phyloP scores from a whole-genome alignment of 2,113 vertebrate genomes.

The Apteryx owenii region DNA sequence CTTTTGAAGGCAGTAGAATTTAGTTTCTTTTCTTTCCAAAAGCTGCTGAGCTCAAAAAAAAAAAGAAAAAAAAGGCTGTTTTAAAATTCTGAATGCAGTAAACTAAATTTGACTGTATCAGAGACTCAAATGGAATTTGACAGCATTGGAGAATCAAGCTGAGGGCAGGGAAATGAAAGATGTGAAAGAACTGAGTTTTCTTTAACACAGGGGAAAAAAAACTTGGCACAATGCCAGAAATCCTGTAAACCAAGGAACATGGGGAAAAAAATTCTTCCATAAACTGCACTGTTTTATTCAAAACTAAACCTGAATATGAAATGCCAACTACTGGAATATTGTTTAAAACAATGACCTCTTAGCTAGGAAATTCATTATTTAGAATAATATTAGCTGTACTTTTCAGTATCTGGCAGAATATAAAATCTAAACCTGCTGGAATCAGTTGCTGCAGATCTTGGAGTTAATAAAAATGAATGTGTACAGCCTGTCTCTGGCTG shows the following conservation, averaged over 20 bases:
- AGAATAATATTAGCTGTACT: not conserved
- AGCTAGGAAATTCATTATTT: not conserved
- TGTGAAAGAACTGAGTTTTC: not conserved
- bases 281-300: not conserved
- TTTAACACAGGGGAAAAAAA: not conserved
- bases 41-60: not conserved
- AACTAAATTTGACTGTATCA: not conserved
- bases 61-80: not conserved
- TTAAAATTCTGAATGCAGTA: not conserved
- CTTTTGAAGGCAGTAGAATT: not conserved
- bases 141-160: not conserved
- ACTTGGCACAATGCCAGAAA: constrained; percentile 33
- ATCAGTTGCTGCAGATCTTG: not conserved
- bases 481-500: not conserved
- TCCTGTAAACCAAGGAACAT: not conserved
- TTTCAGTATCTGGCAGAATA: not conserved
- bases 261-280: not conserved
- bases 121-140: not conserved
- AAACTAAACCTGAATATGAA: not conserved
- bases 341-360: not conserved
- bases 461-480: not conserved
- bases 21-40: not conserved
- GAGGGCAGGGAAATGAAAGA: not conserved
- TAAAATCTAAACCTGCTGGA: not conserved
- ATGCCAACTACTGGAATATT: not conserved